Evolutionary conservation across 1,140 invertebrate genomes (phyloP), one percentile per base, ranked within the genome.

Genomic region (Lucilia cuprina): DNA sequence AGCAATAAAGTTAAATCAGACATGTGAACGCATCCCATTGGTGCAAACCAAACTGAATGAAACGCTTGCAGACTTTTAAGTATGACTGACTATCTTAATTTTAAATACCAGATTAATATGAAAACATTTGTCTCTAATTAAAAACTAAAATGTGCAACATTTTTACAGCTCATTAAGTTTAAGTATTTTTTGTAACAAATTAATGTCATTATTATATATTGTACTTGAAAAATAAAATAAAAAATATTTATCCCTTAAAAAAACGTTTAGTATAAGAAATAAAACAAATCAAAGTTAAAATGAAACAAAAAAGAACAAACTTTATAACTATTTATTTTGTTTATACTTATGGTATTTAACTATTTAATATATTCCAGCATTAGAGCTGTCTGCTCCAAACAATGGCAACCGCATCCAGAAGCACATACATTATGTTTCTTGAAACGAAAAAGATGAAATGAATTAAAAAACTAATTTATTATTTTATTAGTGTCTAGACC

Each of bases 341-440:
- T 55, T 55, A 49, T 55, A 55, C 12, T 17, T n/a, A 55, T 17
- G 3, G 50, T 41, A 74, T 41, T 85, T 86, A 41, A 41, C 41
- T 41, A 90, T 83, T 87, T 88, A 14, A 90, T 85, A 30, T 87
- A 75, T 14, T 85, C 86, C 41, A 90, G 75, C 17, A 90, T 85
- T 13, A 86, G 85, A 3, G 88, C 86, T 0, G 88, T 89, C 49
- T 96, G 95, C 84, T 94, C 92, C 74, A 97, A 91, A 90, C 98
- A 99, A 84, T 93, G 93, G 92, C 98, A 99, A 4, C 97, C 97
- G 92, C 98, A 99, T 17, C 97, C 97, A 5, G 96, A 92, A 0
- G 93, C 93, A 84, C 93, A 94, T 0, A 92, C 92, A 25, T 92
- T 92, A 85, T 92, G 92, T 74, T 92, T 90, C 65, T 92, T 85